These are phyloP conservation scores for Corella eumyota DNA, from an alignment of 23 tunicate genomes.

Conservation along the genomic window DNA sequence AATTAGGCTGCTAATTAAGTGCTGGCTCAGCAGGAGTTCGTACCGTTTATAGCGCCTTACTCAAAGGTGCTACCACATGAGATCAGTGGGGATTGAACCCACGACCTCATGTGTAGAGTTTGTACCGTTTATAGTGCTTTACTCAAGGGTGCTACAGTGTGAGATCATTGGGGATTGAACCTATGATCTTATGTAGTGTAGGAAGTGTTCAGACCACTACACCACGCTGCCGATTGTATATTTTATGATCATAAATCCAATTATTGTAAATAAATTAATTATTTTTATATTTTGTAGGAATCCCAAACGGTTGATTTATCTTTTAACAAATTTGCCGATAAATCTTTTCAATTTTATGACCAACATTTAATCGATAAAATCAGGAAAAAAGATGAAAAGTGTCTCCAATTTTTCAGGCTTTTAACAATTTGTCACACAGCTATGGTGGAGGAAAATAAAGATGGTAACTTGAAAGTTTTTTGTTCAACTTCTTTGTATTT, in stretches of 20 bases:
- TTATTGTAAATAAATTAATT: not conserved
- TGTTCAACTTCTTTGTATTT: too few species aligned
- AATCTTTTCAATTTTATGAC: slow-evolving; percentile 62
- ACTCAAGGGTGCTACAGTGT: too few species aligned
- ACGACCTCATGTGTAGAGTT: too few species aligned
- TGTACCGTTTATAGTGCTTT: too few species aligned
- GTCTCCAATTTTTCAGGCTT: slow-evolving; percentile 48
- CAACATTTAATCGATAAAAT: slow-evolving; percentile 38
- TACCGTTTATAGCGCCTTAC: too few species aligned
- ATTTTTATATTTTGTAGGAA: slow-evolving; percentile 1
- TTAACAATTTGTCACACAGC: slow-evolving; percentile 87
- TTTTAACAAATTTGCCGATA: slow-evolving; percentile 50
- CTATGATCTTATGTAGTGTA: slow-evolving; percentile 1
- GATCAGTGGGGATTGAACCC: too few species aligned
- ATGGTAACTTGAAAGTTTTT: slow-evolving; percentile 20
- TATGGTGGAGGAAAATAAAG: slow-evolving; percentile 66
- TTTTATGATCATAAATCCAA: not conserved
- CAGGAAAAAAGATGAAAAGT: slow-evolving; percentile 17
- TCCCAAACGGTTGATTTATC: slow-evolving; percentile 42
- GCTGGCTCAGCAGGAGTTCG: too few species aligned
- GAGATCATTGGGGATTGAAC: too few species aligned
- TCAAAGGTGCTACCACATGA: too few species aligned
- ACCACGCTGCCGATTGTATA: too few species aligned
- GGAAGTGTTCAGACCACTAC: too few species aligned
- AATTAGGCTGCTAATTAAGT: too few species aligned